These are phyloP conservation scores for Arenicola marina DNA, from an alignment of 2,888 invertebrate genomes.

Conservation along the genomic window DNA sequence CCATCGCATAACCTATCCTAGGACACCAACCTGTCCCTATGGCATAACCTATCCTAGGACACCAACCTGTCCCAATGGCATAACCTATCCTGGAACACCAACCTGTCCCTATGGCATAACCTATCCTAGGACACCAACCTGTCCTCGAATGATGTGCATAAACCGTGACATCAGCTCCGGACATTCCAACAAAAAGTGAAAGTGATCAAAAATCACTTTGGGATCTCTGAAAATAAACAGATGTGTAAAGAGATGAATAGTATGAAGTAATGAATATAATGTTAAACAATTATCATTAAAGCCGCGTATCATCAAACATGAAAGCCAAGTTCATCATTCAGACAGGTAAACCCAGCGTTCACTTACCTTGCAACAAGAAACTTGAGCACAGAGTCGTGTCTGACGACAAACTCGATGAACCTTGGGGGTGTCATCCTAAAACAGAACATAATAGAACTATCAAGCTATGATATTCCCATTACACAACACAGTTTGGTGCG, in stretches of 20 bases:
- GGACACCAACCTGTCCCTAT: no score
- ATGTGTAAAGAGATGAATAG: background rate
- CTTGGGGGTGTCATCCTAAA: slow-evolving; percentile 44
- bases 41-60: no score
- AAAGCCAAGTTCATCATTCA: background rate
- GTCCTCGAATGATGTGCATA: slow-evolving; percentile 45
- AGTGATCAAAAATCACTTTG: slow-evolving; percentile 55
- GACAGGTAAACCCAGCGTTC: background rate
- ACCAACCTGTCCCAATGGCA: slow-evolving; percentile 17
- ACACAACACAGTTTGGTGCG: no score
- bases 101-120: no score
- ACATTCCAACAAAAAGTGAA: slow-evolving; percentile 54
- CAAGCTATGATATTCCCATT: no score
- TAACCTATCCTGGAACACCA: no score
- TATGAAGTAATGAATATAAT: background rate
- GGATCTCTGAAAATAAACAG: slow-evolving; percentile 45
- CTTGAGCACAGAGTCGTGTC: slow-evolving; percentile 44
- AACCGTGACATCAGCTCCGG: slow-evolving; percentile 53
- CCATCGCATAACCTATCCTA: no score
- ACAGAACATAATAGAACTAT: slow-evolving; percentile 6
- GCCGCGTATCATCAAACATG: background rate
- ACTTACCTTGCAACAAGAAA: slow-evolving; percentile 46
- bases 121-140: slow-evolving; percentile 5
- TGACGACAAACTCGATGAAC: slow-evolving; percentile 51
- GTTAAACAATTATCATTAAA: background rate